phyloP scores from a whole-genome alignment of 2,113 vertebrate species.

The Caretta caretta region DNA sequence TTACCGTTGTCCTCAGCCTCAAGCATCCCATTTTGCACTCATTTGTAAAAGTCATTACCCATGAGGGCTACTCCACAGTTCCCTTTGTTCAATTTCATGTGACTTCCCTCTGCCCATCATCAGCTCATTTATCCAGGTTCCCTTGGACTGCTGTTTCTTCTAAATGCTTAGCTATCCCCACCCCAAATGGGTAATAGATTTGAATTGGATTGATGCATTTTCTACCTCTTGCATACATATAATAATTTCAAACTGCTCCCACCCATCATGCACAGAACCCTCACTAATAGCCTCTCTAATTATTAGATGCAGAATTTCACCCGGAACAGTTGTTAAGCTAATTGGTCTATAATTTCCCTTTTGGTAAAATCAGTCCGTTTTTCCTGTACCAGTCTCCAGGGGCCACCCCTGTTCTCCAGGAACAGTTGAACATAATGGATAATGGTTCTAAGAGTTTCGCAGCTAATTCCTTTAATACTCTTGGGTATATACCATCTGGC shows the following conservation, averaged over 20 bases:
- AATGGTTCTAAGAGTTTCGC: slow-evolving; percentile 71
- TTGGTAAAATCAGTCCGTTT: background rate
- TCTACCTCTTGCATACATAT: background rate
- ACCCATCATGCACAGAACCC: background rate
- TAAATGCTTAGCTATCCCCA: slow-evolving; percentile 49
- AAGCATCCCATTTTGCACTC: slow-evolving; percentile 20
- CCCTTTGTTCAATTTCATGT: slow-evolving; percentile 38
- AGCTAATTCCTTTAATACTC: slow-evolving; percentile 77
- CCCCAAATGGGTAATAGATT: slow-evolving; percentile 35
- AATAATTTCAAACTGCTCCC: background rate
- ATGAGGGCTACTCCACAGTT: slow-evolving; percentile 25
- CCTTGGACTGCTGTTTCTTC: slow-evolving; percentile 42
- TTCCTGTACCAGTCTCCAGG: slow-evolving; percentile 48
- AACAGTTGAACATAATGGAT: slow-evolving; percentile 68
- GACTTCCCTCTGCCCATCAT: background rate
- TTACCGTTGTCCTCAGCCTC: background rate
- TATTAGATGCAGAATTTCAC: slow-evolving; percentile 38
- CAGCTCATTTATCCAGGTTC: slow-evolving; percentile 57
- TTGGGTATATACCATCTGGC: slow-evolving; percentile 69
- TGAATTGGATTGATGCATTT: slow-evolving; percentile 46
- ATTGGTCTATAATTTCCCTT: slow-evolving; percentile 57
- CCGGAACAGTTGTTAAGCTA: slow-evolving; percentile 46
- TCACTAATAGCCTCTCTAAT: slow-evolving; percentile 21
- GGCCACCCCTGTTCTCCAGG: slow-evolving; percentile 50
- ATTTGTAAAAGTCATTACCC: background rate